Base-by-base conservation (phyloP, 2,797 vertebrate species). In the Helostoma temminkii region DNA sequence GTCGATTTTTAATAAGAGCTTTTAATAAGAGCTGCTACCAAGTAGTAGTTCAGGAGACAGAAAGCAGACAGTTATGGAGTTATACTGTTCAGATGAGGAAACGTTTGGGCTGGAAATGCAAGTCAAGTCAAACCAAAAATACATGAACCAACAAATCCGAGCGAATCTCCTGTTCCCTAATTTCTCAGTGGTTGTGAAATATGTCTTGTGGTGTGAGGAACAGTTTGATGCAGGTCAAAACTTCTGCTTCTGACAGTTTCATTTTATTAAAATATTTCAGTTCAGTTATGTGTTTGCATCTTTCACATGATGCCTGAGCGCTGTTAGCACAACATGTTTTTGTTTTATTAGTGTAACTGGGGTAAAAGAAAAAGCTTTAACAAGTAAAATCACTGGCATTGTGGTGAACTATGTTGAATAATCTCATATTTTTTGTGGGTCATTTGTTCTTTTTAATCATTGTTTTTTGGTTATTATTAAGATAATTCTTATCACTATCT, bases 181-280 rank as follows among this genome's bases (percentile, higher is more conserved):
- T 76, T 78, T 70, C 53, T 42, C 48, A 69, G 32, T 49, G 45
- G 36, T 36, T 63, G 48, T 1, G 47, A 73, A 78, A 72, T n/a
- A 11, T 1, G 11, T 47, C 18, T 8, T 24, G 34, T 39, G 36
- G n/a, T 57, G 14, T 8, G 19, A 55, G 56, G 32, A 72, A 36
- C 52, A 36, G 47, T 9, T n/a, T 47, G 10, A 37, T 18, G 55
- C 34, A 18, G 14, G 54, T 76, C 39, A 43, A 0, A 47, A 66
- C 34, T 64, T 80, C 47, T 3, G 4, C 5, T 12, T 34, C 49
- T 16, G 48, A 28, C 25, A n/a, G 36, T 59, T 57, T 50, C 2
- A 45, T 10, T 12, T 53, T 14, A 25, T 34, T n/a, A 47, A 34
- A 41, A 30, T 24, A 10, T 21, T n/a, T 60, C 21, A 55, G 16